Evolutionary conservation across 2,888 invertebrate species (phyloP).

Genomic region (Thymelicus acteon): DNA sequence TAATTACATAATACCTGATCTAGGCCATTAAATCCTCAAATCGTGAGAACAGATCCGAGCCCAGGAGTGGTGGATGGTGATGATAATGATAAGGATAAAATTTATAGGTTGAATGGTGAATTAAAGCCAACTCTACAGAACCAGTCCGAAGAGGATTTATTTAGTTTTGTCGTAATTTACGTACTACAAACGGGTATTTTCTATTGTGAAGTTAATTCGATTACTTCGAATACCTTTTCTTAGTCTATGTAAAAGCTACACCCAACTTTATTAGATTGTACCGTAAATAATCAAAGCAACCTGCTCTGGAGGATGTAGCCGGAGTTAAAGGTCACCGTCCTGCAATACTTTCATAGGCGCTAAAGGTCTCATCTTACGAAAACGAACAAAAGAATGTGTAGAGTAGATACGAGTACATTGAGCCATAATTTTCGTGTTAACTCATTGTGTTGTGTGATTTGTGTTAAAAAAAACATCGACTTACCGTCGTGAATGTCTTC

Average conservation of each 20-base stretch:
- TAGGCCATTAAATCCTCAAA: too few species aligned
- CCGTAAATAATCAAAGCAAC: conserved; percentile 11
- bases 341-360: conserved; percentile 24
- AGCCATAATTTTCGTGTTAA: neutral
- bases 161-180: too few species aligned
- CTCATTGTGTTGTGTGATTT: neutral
- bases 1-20: too few species aligned
- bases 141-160: too few species aligned
- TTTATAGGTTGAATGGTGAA: too few species aligned
- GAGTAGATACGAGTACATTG: neutral
- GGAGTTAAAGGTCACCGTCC: conserved; percentile 18
- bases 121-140: too few species aligned
- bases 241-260: neutral
- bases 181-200: too few species aligned
- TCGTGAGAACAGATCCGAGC: too few species aligned
- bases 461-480: conserved; percentile 45
- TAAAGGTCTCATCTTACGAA: conserved; percentile 25
- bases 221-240: neutral
- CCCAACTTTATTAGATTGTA: neutral
- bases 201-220: too few species aligned
- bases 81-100: too few species aligned
- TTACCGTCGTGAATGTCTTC: conserved; percentile 76
- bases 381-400: conserved; percentile 15
- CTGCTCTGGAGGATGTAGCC: conserved; percentile 5
- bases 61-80: too few species aligned